These are phyloP conservation scores for Phocoena sinus DNA, from an alignment of 2,113 vertebrate species.

Conservation along the genomic window DNA sequence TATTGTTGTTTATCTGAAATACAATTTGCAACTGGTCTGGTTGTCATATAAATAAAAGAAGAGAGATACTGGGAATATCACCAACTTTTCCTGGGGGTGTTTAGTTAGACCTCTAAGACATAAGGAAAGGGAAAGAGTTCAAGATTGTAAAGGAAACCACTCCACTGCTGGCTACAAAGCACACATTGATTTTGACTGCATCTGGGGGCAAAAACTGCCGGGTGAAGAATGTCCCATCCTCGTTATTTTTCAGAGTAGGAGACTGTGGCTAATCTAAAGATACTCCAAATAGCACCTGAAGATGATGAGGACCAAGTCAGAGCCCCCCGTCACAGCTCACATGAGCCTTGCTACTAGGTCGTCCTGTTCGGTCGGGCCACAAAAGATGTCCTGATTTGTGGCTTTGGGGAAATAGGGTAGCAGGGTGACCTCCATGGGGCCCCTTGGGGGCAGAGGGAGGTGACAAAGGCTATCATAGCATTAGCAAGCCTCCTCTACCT, in stretches of 20 bases:
- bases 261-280: not conserved
- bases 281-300: not conserved
- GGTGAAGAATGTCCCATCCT: not conserved
- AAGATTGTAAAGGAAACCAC: not conserved
- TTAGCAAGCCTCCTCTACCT: not conserved
- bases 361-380: not conserved
- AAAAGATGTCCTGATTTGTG: not conserved
- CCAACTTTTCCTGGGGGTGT: not conserved
- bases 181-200: rapidly evolving
- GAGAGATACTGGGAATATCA: not conserved
- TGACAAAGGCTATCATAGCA: not conserved
- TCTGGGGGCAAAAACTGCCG: not conserved
- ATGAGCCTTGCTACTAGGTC: not conserved
- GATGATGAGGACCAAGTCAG: not conserved
- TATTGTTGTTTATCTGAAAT: not conserved
- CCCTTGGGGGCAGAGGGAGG: too few relatives aligned
- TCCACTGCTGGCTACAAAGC: rapidly evolving
- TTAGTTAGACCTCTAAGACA: not conserved
- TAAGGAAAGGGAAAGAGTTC: not conserved
- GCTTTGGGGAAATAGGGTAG: not conserved
- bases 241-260: not conserved
- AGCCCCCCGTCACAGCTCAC: not conserved
- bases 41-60: not conserved
- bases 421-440: not conserved
- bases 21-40: not conserved